Evolutionary conservation across 2,797 vertebrate genomes (phyloP), one percentile per base, ranked within the genome.

Genomic region (Allobates femoralis): DNA sequence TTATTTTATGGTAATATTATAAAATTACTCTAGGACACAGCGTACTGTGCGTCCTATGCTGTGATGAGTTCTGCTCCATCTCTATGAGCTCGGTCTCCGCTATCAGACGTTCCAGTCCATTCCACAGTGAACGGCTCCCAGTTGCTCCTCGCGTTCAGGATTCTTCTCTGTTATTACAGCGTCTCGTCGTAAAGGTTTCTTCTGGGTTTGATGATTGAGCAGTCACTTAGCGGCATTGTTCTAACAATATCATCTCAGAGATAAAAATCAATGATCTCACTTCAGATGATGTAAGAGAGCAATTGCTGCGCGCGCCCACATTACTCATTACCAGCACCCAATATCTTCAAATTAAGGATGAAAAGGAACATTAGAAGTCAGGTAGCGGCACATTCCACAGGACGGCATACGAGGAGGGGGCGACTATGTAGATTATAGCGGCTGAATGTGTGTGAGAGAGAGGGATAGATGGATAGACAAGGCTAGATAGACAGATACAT

Each of bases 241-340:
- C n/a, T 74, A 71, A 86, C 77, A 81, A 81, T 86, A 86, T 60
- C 55, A 81, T 86, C 84, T 71, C 69, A 74, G 51, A 81, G 84
- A 34, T 73, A 46, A 86, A 73, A 86, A 86, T 86, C 84, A 74
- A 86, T 86, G 51, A 32, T 18, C 76, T 50, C 84, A 46, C 76
- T 79, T 60, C 16, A 71, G 60, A 79, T 58, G 64, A 79, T 85
- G 50, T 73, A 60, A 64, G 66, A 73, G 78, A 79, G n/a, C 58
- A 66, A 77, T 84, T 12, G 41, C 79, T 53, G 37, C 51, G 69
- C 23, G 28, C 50, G 18, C 51, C 71, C 28, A 53, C 51, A 55
- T 56, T 23, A 32, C 50, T 77, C 75, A 32, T 77, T 53, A 77
- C 28, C 15, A 51, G 75, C 34, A 18, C 75, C 26, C 73, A 16